These are phyloP conservation scores for Phenganax stokvisi DNA, from an alignment of 92 coral and sea anemone genomes.

Conservation along the genomic window DNA sequence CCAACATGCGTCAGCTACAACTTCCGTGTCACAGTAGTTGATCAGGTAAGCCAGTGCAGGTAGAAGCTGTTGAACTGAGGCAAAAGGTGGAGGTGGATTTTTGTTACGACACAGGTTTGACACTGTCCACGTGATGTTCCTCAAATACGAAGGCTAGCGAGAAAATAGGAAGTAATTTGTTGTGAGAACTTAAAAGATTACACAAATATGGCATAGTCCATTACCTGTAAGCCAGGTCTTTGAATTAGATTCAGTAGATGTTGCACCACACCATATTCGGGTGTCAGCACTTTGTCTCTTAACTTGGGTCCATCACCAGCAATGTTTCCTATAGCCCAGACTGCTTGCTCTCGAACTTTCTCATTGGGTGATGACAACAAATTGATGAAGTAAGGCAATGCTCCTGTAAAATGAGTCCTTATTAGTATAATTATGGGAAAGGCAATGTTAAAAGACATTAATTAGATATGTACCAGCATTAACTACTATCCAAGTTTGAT, in stretches of 20 bases:
- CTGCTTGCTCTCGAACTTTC: slow-evolving; percentile 90
- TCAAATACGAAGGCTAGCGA: slow-evolving; percentile 63
- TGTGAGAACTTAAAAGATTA: too few species aligned
- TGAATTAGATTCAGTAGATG: slow-evolving; percentile 63
- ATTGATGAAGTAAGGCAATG: slow-evolving; percentile 62
- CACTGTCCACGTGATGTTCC: slow-evolving; percentile 92
- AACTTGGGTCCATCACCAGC: slow-evolving; percentile 95
- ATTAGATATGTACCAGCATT: slow-evolving; percentile 53
- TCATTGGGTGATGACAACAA: slow-evolving; percentile 65
- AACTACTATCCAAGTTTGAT: slow-evolving; percentile 83
- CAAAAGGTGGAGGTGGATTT: slow-evolving; percentile 85
- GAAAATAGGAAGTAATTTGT: neutral
- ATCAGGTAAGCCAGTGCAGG: slow-evolving; percentile 70
- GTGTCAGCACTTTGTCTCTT: slow-evolving; percentile 70
- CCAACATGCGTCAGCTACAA: slow-evolving; percentile 96
- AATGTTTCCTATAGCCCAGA: slow-evolving; percentile 97
- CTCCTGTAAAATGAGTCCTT: slow-evolving; percentile 46
- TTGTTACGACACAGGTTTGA: slow-evolving; percentile 95
- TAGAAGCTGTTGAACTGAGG: slow-evolving; percentile 74
- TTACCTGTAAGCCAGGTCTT: slow-evolving; percentile 35
- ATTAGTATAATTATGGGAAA: neutral
- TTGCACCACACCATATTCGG: slow-evolving; percentile 55
- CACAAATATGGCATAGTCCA: neutral
- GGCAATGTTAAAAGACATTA: neutral
- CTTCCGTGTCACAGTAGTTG: slow-evolving; percentile 66